A percentile compares a stretch with the other conserved stretches of the same genome.
These are phyloP conservation scores for Labeo rohita DNA, from an alignment of 2,113 vertebrate species.

Conservation along the genomic window DNA sequence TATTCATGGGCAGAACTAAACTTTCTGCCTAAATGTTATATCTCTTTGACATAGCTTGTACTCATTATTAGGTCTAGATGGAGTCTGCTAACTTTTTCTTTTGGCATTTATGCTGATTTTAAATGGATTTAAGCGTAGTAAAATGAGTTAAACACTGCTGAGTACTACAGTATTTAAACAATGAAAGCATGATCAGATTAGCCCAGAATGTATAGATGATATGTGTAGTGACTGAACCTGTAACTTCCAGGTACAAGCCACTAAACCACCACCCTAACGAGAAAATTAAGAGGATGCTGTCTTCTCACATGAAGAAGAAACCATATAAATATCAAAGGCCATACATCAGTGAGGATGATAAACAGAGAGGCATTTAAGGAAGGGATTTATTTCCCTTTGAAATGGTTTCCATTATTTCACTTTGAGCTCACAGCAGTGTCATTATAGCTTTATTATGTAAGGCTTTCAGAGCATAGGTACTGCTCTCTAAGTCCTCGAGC, in stretches of 20 bases:
- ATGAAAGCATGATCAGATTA: neutral
- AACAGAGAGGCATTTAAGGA: conserved; percentile 54
- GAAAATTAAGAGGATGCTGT: neutral
- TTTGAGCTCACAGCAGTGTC: conserved; percentile 54
- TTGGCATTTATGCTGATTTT: too few relatives aligned
- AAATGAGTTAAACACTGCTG: neutral
- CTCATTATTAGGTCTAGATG: neutral
- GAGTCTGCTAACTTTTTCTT: too few relatives aligned
- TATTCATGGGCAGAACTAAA: neutral
- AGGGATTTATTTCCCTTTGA: conserved; percentile 57
- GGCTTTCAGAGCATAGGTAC: conserved; percentile 54
- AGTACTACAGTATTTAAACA: neutral
- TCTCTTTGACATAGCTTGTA: neutral
- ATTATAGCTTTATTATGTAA: conserved; percentile 59
- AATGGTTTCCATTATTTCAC: conserved; percentile 52
- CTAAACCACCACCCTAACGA: neutral
- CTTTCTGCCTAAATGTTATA: neutral
- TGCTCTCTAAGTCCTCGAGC: conserved; percentile 39
- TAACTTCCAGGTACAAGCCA: neutral
- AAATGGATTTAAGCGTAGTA: too few relatives aligned
- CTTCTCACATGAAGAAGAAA: conserved; percentile 23
- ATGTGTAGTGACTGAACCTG: neutral
- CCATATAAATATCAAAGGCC: conserved; percentile 36
- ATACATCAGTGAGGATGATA: conserved; percentile 43
- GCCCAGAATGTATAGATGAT: neutral